Evolutionary conservation across 2,888 invertebrate genomes (phyloP), one percentile per base, ranked within the genome.

Genomic region (Drosophila sordidula): DNA sequence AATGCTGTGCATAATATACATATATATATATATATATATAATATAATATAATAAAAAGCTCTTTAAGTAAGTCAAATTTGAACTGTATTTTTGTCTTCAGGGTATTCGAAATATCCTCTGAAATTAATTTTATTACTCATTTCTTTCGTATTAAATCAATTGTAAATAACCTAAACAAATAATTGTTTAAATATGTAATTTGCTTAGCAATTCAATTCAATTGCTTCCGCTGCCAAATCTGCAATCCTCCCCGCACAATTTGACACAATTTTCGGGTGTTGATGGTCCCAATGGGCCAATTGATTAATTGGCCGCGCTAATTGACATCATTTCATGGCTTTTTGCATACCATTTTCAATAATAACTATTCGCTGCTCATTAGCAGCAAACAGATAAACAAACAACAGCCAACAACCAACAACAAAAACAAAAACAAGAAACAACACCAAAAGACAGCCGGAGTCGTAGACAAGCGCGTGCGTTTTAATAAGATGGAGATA

Each of bases 271-370:
- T 14, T 29, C 29, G 36, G 6, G 39, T n/a, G 54, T 46, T 57
- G 47, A 49, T 46, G 34, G 6, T 18, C 44, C 42, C 65, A 47
- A 63, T 59, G 49, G 61, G 39, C 47, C 58, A 66, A 63, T 59
- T 76, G 56, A 76, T 76, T 71, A 75, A 76, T 75, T 75, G 46
- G 26, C 18, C 14, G 26, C 38, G 59, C 42, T 41, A 58, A 73
- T 74, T 69, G 59, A 56, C 63, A 74, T 62, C 11, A 55, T 68
- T 68, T 68, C 45, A 68, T 50, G 41, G 45, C 26, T 29, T 41
- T 72, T 54, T 61, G 67, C 29, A 54, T 34, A 67, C 8, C 42
- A 57, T 58, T 63, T 42, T 41, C 16, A 44, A 72, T 51, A 29
- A 56, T 65, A 56, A 52, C 32, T 11, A 44, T 46, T 52, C 16